Percentiles rank a stretch among this genome's conserved stretches.
These are phyloP conservation scores for Chironex yamaguchii DNA, from an alignment of 30 jellyfish, hydroid and myxozoan species.

Conservation along the genomic window DNA sequence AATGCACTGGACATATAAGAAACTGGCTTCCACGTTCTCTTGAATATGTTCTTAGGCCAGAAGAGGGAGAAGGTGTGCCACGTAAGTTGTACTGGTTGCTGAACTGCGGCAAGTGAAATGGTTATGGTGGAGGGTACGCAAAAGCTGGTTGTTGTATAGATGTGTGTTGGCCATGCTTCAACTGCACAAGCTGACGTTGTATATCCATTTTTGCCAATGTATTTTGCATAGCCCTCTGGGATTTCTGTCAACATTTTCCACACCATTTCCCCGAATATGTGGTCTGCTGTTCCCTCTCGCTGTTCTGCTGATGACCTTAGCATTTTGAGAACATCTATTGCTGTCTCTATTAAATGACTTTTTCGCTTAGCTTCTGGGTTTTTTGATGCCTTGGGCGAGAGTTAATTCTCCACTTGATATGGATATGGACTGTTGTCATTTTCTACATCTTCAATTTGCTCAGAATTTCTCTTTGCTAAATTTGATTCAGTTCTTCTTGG, in stretches of 20 bases:
- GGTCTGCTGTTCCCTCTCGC: constrained; percentile 9
- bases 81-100: too few relatives aligned
- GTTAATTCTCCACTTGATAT: neutral
- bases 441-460: neutral
- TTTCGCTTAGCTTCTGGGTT: neutral
- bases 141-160: too few relatives aligned
- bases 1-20: constrained; percentile 60
- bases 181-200: neutral
- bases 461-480: constrained; percentile 11
- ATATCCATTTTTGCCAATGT: constrained; percentile 1
- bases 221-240: constrained; percentile 4
- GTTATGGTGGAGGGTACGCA: too few relatives aligned
- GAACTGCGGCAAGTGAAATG: too few relatives aligned
- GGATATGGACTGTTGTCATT: too few relatives aligned
- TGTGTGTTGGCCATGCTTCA: too few relatives aligned
- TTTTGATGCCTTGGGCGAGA: neutral
- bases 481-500: constrained; percentile 45
- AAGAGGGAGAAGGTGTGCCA: too few relatives aligned
- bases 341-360: neutral
- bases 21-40: constrained; percentile 70
- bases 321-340: neutral
- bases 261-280: constrained; percentile 7
- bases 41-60: too few relatives aligned
- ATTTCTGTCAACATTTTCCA: neutral
- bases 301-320: neutral